Evolutionary conservation across 1,140 invertebrate species (phyloP), one percentile per base, ranked within the genome.

Genomic region (Macrotrachela quadricornifera): DNA sequence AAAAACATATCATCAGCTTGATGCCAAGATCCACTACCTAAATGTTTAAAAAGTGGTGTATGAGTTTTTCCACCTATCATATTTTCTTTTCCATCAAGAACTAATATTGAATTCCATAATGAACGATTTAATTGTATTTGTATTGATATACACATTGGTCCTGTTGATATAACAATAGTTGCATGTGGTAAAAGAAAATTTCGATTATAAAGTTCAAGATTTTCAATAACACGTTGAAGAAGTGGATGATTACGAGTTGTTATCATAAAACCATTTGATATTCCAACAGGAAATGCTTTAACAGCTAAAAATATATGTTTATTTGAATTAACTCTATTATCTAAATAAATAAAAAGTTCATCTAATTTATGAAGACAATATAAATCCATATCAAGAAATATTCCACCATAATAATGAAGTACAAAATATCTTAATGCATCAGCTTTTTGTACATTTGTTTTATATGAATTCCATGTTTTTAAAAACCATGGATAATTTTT

Each of bases 361-460:
- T 54, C 53, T 10, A 54, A 41, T n/a, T 46, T 46, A 15, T 37
- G 15, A 4, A 54, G 38, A 49, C 40, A 30, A 18, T 49, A 21
- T 15, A 49, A 30, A 46, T 54, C 53, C 36, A 54, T 18, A 18
- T 54, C 53, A 11, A 46, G 37, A 38, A 40, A 54, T 11, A 54
- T n/a, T 30, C 53, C 53, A 14, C 53, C 46, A 21, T 40, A 54
- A n/a, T 54, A 13, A 21, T 49, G 38, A 21, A 54, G 46, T 16
- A 49, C 39, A 16, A 57, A 46, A 17, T 50, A 56, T 39, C 59
- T 13, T 30, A 50, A 16, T 13, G 47, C 54, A 47, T 51, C 53
- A 8, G 37, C 56, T n/a, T 43, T 14, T n/a, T 54, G 18, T 13
- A 46, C 40, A 13, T 51, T 15, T 21, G 41, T 47, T 40, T 48